Evolutionary conservation across 2,113 vertebrate species (phyloP), one percentile per base, ranked within the genome.

Genomic region (Oncorhynchus tshawytscha): DNA sequence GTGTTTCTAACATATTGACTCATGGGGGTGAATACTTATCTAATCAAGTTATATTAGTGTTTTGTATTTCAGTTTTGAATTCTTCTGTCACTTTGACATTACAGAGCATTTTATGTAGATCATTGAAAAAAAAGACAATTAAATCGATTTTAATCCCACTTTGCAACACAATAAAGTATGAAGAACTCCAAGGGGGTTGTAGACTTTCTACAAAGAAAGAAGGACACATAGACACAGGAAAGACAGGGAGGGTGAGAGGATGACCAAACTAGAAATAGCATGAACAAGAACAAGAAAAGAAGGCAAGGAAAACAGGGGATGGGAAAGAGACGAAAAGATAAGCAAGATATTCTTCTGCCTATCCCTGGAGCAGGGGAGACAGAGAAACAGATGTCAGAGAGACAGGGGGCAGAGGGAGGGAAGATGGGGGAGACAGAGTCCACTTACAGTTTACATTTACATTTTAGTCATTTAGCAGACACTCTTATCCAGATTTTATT

Each of bases 371-470:
- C 87, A 83, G 82, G 74, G 68, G 80, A 88, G 82, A 81, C 66
- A 82, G 71, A 24, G 62, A 86, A 90, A 85, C 92, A 92, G 89
- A 93, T 93, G 91, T 92, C 89, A 85, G 85, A 84, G 85, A 90
- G 89, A 90, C 49, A 2, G 16, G 39, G 68, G 20, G 66, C 49
- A 27, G 51, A 45, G 48, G 67, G 20, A 64, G 9, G 49, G 34
- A 18, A 12, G 66, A 25, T 13, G 25, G 65, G 12, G 25, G 66
- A 11, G 29, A 2, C 2, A 34, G 29, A 18, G 66, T 18, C 29
- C 4, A 79, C n/a, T 60, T 60, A 39, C 8, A 39, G 6, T 39
- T 39, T 39, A 39, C 39, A 39, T 39, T 8, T 8, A 39, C 39
- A 39, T 39, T 39, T 39, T 9, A 39, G 39, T 39, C 8, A 39